phyloP scores from a whole-genome alignment of 2,113 vertebrate genomes.

The Bolborhynchus lineola region DNA sequence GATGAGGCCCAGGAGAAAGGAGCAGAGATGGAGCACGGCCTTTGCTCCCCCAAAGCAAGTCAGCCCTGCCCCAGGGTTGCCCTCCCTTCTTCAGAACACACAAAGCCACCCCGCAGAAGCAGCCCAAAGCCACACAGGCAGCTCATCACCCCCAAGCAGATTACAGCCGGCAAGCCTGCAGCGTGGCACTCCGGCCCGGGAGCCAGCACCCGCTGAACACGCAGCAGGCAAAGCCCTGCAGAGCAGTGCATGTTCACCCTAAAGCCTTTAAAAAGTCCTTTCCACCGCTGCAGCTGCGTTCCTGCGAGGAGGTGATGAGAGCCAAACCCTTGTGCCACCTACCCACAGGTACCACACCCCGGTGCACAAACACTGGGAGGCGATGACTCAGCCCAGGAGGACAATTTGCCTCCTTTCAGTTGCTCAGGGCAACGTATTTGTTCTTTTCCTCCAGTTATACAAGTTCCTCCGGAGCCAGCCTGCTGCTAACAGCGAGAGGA shows the following conservation, averaged over 20 bases:
- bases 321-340: background rate
- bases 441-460: background rate
- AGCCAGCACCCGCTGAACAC: accelerated
- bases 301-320: background rate
- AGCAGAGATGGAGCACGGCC: background rate
- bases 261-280: background rate
- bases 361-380: background rate
- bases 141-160: accelerated
- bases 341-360: background rate
- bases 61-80: background rate
- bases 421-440: conserved; percentile 23
- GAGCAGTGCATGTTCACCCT: background rate
- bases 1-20: background rate
- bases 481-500: background rate
- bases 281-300: accelerated
- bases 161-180: accelerated
- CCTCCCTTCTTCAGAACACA: background rate
- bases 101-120: background rate
- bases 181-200: background rate
- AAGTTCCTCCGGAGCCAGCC: background rate
- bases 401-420: background rate
- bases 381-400: conserved; percentile 13
- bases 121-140: accelerated
- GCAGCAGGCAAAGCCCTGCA: background rate
- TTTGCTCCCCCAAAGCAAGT: accelerated